Base-by-base conservation (phyloP, 2,888 invertebrate genomes). In the Phasia obesa region DNA sequence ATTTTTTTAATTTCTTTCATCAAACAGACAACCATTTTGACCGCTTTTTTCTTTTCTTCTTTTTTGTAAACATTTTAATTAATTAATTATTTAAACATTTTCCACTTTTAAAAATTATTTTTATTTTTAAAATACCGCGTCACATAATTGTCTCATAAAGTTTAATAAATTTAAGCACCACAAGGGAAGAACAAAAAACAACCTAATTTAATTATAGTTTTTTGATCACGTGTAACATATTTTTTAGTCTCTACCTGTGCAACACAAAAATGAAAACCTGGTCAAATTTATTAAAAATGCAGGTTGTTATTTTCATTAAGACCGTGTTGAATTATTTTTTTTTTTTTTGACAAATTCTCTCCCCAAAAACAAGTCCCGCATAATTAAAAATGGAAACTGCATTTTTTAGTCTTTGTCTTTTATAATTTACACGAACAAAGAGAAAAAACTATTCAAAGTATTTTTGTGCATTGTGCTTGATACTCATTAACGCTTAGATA, bases 81-180 rank as follows among this genome's bases (percentile, higher is more conserved):
- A 51, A 60, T 65, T 71, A 73, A 74, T 74, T 60, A 67, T 27
- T 60, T 23, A 25, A 74, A 67, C 67, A 79, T 83, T 83, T 83
- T 79, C 75, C 83, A 75, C 83, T 53, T 71, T 67, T 67, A 31
- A 67, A 79, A 70, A 67, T 83, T 70, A 75, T 76, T 76, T 83
- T 55, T 38, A 55, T 51, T 75, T n/a, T 49, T 60, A 79, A 83
- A 83, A 83, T 62, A 79, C 78, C 83, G 79, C 78, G 70, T 67
- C 83, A 75, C 79, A 83, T 83, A 71, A 83, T 83, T 79, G 79
- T 79, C 83, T 76, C 79, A 71, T 83, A 83, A 76, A 76, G 49
- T 76, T 83, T 65, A 79, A 75, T 71, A 75, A 69, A 79, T 65
- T 19, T 70, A 67, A 60, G 71, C 21, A 60, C 19, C 49, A 47